Percentiles rank a stretch among this genome's conserved stretches.
These are phyloP conservation scores for Tipula confusa DNA, from an alignment of 2,888 invertebrate species.

Conservation along the genomic window DNA sequence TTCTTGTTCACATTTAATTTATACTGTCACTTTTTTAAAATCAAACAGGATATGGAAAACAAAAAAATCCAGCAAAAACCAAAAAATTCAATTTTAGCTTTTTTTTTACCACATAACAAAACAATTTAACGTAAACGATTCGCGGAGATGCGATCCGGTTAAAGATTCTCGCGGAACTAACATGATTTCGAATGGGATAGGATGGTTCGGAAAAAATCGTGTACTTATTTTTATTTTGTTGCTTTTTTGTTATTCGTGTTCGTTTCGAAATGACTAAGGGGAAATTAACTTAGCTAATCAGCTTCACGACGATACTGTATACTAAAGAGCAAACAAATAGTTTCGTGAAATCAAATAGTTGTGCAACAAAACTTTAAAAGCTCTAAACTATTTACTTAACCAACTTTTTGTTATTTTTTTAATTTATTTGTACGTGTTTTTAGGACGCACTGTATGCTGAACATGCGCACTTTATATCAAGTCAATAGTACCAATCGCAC, in stretches of 20 bases:
- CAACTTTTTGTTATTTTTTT: background rate
- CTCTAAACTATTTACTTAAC: background rate
- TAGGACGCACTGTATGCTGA: background rate
- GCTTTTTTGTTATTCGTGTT: background rate
- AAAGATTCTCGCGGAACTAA: constrained; percentile 17
- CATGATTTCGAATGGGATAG: background rate
- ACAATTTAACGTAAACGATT: background rate
- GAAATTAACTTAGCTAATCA: background rate
- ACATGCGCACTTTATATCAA: background rate
- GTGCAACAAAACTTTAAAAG: background rate
- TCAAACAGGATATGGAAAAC: background rate
- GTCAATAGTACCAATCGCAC: background rate
- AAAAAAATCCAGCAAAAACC: background rate
- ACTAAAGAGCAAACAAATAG: background rate
- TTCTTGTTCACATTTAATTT: background rate
- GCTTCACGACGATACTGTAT: background rate
- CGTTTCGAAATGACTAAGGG: background rate
- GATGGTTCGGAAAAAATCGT: background rate
- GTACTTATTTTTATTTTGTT: background rate
- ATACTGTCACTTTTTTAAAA: background rate
- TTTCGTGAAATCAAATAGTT: background rate
- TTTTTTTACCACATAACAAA: background rate
- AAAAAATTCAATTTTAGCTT: background rate
- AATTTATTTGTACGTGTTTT: background rate
- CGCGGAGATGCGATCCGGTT: background rate